phyloP scores from a whole-genome alignment of 1,140 invertebrate species.

The Cotesia chilonis region DNA sequence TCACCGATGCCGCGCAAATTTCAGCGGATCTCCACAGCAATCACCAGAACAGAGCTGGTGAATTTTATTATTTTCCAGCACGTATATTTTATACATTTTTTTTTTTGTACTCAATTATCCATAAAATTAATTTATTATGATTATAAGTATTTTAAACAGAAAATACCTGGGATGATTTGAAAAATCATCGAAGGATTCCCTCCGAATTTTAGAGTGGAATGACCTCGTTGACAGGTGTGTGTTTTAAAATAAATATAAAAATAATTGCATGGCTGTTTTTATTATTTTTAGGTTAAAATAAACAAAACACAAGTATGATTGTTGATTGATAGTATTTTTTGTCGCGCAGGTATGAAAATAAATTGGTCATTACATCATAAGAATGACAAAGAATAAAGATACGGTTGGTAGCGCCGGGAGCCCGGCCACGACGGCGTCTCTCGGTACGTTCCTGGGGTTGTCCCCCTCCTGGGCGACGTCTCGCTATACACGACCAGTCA shows the following conservation, averaged over 20 bases:
- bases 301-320: no score
- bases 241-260: background rate
- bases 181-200: background rate
- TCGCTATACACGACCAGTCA: slow-evolving; percentile 60
- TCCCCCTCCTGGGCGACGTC: slow-evolving; percentile 50
- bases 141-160: no score
- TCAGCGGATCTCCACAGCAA: background rate
- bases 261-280: background rate
- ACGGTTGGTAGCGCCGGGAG: slow-evolving; percentile 19
- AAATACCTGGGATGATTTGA: no score
- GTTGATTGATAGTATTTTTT: no score
- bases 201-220: background rate
- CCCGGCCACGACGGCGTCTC: slow-evolving; percentile 40
- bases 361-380: slow-evolving; percentile 10
- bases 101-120: background rate
- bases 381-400: slow-evolving; percentile 23
- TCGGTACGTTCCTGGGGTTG: slow-evolving; percentile 46
- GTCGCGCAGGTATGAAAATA: background rate
- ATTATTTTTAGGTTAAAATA: no score
- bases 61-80: no score
- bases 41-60: no score
- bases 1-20: slow-evolving; percentile 10
- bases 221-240: slow-evolving; percentile 17
- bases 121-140: no score
- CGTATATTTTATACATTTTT: background rate